These are phyloP conservation scores for Rhodophaea formosa DNA, from an alignment of 2,888 invertebrate species.

Conservation along the genomic window DNA sequence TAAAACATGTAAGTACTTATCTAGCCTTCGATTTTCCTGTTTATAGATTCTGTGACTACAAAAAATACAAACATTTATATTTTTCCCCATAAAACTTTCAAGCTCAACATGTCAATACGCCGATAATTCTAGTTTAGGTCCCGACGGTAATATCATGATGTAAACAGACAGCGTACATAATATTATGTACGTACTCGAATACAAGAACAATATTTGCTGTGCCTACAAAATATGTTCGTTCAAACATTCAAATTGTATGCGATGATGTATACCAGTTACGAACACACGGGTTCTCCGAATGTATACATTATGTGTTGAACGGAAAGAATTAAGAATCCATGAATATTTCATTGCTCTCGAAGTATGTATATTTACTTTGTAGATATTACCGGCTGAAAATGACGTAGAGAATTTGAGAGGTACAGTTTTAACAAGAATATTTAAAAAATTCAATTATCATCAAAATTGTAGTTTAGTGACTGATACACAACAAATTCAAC, in stretches of 20 bases:
- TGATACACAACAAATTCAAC: too few species aligned
- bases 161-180: slow-evolving; percentile 8
- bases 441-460: too few species aligned
- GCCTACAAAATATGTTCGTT: slow-evolving; percentile 2
- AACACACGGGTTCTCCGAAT: background rate
- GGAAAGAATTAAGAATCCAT: too few species aligned
- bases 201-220: slow-evolving; percentile 15
- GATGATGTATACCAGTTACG: background rate
- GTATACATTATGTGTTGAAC: background rate
- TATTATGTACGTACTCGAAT: slow-evolving; percentile 4
- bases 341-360: too few species aligned
- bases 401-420: too few species aligned
- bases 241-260: slow-evolving; percentile 13
- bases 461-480: too few species aligned
- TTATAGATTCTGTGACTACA: too few species aligned
- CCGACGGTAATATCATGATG: background rate
- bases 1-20: too few species aligned
- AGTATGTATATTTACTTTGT: background rate
- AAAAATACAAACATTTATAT: background rate
- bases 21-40: too few species aligned
- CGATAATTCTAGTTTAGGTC: background rate
- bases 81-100: background rate
- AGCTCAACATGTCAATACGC: background rate
- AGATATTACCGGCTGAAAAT: too few species aligned
- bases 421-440: too few species aligned